phyloP scores from a whole-genome alignment of 2,797 vertebrate species.

The Anomalospiza imberbis region DNA sequence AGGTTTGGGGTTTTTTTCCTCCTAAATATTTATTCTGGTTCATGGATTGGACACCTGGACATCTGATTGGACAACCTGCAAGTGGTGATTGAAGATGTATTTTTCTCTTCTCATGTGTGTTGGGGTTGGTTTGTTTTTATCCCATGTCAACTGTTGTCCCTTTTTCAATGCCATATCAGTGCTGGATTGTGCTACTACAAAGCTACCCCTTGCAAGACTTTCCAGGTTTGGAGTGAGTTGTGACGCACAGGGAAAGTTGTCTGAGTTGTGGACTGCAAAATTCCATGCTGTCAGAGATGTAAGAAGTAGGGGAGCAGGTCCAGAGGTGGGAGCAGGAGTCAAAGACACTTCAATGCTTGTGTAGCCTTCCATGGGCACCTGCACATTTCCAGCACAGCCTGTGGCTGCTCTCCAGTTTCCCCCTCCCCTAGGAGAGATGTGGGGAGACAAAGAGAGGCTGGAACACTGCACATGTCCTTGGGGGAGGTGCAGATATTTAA shows the following conservation, averaged over 20 bases:
- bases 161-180: accelerated
- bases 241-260: background rate
- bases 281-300: background rate
- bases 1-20: background rate
- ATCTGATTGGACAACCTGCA: background rate
- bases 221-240: background rate
- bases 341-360: background rate
- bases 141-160: background rate
- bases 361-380: background rate
- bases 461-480: accelerated
- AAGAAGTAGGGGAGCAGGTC: background rate
- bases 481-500: background rate
- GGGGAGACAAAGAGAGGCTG: background rate
- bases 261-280: background rate
- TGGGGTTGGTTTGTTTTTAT: background rate
- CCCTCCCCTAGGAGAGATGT: background rate
- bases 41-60: background rate
- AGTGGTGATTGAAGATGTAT: background rate
- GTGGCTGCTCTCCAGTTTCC: background rate
- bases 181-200: background rate
- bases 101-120: background rate
- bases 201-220: background rate
- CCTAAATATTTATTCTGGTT: background rate
- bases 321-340: background rate
- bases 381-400: background rate